Evolutionary conservation across 2,797 vertebrate genomes (phyloP).

Genomic region (Myripristis jacobus): DNA sequence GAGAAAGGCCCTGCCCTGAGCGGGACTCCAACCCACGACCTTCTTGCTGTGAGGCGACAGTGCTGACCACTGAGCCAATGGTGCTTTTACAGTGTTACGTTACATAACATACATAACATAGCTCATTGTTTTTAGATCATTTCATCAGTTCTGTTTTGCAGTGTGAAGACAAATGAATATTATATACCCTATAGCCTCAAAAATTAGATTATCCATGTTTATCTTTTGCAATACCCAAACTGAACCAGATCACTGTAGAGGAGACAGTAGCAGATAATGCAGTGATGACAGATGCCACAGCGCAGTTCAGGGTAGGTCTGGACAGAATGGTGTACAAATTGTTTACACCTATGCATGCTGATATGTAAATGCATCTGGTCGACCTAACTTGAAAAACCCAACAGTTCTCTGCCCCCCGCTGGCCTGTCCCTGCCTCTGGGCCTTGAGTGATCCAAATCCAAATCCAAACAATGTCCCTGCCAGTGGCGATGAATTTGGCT

Average conservation of each 20-base stretch:
- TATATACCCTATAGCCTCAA: too few relatives aligned
- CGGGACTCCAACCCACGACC: too few relatives aligned
- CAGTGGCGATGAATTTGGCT: not conserved
- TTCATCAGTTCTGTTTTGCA: too few relatives aligned
- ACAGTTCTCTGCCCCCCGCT: not conserved
- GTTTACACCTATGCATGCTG: slow-evolving; percentile 26
- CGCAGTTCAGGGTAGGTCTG: slow-evolving; percentile 37
- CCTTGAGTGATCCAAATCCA: not conserved
- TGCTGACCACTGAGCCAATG: too few relatives aligned
- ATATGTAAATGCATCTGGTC: slow-evolving; percentile 28
- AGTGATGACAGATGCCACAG: slow-evolving; percentile 8
- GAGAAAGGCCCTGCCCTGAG: too few relatives aligned
- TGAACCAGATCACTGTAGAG: slow-evolving; percentile 37
- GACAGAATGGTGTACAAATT: slow-evolving; percentile 3
- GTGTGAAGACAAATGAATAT: too few relatives aligned
- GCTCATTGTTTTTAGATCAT: too few relatives aligned
- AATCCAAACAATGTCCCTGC: slow-evolving; percentile 4
- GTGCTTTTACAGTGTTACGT: too few relatives aligned
- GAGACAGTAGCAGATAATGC: slow-evolving; percentile 29
- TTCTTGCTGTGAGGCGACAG: too few relatives aligned
- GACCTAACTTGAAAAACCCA: slow-evolving; percentile 31
- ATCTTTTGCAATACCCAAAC: slow-evolving; percentile 8
- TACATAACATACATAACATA: too few relatives aligned
- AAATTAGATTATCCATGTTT: slow-evolving; percentile 18
- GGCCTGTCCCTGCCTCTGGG: slow-evolving; percentile 17